A percentile compares a stretch with the other conserved stretches of the same genome.
These are phyloP conservation scores for Hypercompe scribonia DNA, from an alignment of 2,888 invertebrate species.

Conservation along the genomic window DNA sequence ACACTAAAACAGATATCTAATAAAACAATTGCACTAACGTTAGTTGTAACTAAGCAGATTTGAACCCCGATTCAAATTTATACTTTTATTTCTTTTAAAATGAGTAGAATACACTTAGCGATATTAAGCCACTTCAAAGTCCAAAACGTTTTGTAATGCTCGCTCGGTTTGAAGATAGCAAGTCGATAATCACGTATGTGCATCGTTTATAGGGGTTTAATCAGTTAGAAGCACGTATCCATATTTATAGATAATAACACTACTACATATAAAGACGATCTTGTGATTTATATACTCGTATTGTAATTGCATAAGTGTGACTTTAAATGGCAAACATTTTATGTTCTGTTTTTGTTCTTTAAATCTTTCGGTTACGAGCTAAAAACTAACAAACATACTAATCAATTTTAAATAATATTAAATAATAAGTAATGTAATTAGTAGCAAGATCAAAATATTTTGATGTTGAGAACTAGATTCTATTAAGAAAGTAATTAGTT, in stretches of 20 bases:
- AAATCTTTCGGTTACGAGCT: neutral
- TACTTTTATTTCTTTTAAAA: too few species aligned
- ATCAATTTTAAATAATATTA: too few species aligned
- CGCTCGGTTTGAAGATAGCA: neutral
- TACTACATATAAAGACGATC: neutral
- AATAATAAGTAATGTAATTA: neutral
- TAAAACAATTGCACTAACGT: neutral
- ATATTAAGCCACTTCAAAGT: neutral
- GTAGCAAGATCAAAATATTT: neutral
- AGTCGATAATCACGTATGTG: neutral
- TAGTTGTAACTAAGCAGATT: neutral
- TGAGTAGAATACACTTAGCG: neutral
- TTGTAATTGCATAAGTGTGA: neutral
- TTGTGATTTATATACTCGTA: neutral
- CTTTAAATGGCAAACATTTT: neutral
- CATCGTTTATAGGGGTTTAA: neutral
- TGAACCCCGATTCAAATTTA: too few species aligned
- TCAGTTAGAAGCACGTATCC: neutral
- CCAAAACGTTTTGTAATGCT: neutral
- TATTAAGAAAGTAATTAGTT: neutral
- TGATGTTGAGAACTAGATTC: neutral
- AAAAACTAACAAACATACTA: neutral
- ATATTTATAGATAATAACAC: neutral
- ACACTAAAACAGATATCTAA: neutral
- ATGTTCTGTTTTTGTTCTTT: neutral